Evolutionary conservation across 1,140 invertebrate genomes (phyloP).

Genomic region (Oppia nitens): DNA sequence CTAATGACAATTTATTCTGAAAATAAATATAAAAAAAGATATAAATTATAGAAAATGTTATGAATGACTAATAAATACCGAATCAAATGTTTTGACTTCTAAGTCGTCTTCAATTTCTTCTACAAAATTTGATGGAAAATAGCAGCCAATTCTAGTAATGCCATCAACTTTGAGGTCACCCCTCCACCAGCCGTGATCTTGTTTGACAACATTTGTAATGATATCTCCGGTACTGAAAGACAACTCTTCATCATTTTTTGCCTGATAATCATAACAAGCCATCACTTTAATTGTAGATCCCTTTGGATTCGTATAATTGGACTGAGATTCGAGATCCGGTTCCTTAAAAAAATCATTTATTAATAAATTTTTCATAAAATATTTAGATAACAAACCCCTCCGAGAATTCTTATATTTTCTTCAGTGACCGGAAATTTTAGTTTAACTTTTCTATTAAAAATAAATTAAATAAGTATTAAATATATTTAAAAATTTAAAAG

Average conservation of each 20-base stretch:
- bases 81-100: neutral
- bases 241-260: conserved; percentile 68
- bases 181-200: conserved; percentile 73
- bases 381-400: conserved; percentile 9
- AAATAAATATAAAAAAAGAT: neutral
- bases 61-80: neutral
- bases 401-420: conserved; percentile 8
- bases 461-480: neutral
- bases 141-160: conserved; percentile 48
- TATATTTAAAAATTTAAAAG: neutral
- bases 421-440: conserved; percentile 65
- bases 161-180: conserved; percentile 82
- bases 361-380: conserved; percentile 1
- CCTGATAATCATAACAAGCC: conserved; percentile 56
- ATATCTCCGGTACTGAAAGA: conserved; percentile 86
- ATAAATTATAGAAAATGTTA: neutral
- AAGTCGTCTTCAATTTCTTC: conserved; percentile 63
- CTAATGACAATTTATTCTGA: neutral
- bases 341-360: neutral
- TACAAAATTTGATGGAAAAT: conserved; percentile 87
- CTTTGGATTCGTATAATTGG: conserved; percentile 1
- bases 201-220: conserved; percentile 80
- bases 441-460: conserved; percentile 42
- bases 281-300: conserved; percentile 38
- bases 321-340: neutral